Base-by-base conservation (phyloP, 92 coral and sea anemone genomes). In the Phenganax subtilis region DNA sequence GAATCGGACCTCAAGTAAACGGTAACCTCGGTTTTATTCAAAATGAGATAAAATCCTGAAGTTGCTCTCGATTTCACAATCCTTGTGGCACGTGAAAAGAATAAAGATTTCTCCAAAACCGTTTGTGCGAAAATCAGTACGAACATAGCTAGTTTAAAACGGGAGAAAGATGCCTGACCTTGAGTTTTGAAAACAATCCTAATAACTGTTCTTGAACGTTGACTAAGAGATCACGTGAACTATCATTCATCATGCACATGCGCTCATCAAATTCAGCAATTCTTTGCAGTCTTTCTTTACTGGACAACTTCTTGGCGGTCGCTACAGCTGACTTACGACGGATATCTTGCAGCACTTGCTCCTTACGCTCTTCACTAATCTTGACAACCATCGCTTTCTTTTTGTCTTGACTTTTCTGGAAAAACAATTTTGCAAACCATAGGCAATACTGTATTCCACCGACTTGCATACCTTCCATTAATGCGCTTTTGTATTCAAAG, bases 131-230 rank as follows among this genome's bases (percentile, higher is more conserved):
- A 37, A 37, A 37, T 37, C 47, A 37, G 5, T 37, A 37, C 47
- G 2, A 8, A 15, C 10, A 11, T 3, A 15, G 3, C 58, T 56
- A 12, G 12, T 6, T 27, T 3, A 3, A 0, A 81, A 81, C 55
- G 30, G 65, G 65, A 6, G 12, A 62, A 4, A 8, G 11, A 27
- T 55, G 55, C 9, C 82, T 54, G 53, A 90, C 98, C 98, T 94
- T 92, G 28, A 94, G 86, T 76, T 89, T 94, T 8, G 91, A 90
- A 55, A 94, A 94, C 65, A 94, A 80, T 55, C 87, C 89, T 62
- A 94, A 83, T 51, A 94, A 62, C 72, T 94, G 96, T 61, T 94
- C 98, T 79, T 94, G 98, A 20, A 94, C 98, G 55, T 92, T 88
- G 10, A 91, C 82, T 60, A 94, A 80, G 14, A 80, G 71, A 53